Evolutionary conservation across 2,113 vertebrate genomes (phyloP).

Genomic region (Tachuris rubrigastra): DNA sequence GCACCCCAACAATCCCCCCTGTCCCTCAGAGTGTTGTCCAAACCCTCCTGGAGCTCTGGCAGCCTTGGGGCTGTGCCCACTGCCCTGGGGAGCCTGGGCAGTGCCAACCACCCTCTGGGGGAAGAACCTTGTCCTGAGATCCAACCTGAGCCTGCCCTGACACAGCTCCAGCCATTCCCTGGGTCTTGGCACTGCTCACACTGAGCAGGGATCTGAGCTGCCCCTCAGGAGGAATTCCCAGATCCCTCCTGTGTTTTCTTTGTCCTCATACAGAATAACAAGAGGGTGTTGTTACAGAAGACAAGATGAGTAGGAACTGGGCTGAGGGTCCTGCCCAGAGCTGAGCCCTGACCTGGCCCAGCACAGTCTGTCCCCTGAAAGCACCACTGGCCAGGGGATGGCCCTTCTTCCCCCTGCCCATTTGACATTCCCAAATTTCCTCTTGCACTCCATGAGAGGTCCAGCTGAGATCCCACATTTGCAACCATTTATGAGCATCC

Average conservation of each 20-base stretch:
- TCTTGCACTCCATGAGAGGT: not conserved
- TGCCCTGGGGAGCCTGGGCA: not conserved
- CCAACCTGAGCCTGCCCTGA: accelerated
- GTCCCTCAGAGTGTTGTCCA: not conserved
- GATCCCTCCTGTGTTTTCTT: not conserved
- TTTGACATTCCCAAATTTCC: not conserved
- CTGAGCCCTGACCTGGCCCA: not conserved
- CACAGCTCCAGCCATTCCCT: accelerated
- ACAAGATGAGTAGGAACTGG: not conserved
- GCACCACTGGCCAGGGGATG: no score
- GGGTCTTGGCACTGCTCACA: not conserved
- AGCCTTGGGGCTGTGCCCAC: not conserved
- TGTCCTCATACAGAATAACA: not conserved
- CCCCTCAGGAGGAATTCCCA: not conserved
- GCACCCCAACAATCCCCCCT: not conserved
- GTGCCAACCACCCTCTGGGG: not conserved
- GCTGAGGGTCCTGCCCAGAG: not conserved
- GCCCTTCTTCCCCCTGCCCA: not conserved
- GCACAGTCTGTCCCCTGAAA: not conserved
- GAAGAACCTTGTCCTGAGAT: accelerated
- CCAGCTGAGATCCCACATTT: not conserved
- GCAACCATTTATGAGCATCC: not conserved
- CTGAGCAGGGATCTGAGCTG: accelerated
- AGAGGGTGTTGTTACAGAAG: not conserved
- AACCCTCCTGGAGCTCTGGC: not conserved